Base-by-base conservation (phyloP, 2,797 vertebrate species). In the Poeciliopsis gracilis region DNA sequence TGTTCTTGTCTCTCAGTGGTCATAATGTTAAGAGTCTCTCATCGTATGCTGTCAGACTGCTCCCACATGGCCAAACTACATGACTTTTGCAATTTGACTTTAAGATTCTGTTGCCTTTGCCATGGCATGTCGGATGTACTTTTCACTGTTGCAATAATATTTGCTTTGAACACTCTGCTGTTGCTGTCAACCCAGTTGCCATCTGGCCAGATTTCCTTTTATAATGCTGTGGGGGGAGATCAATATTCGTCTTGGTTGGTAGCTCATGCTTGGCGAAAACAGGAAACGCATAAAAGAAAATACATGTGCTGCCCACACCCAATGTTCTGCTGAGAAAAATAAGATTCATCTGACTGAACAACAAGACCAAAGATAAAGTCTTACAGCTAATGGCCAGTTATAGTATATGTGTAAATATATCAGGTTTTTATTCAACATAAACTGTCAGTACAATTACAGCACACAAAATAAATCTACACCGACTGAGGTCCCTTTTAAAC, bases 201-300 rank as follows among this genome's bases (percentile, higher is more conserved):
- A 89, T 91, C 81, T 90, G 86, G 75, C 84, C 57, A 61, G 74
- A 82, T 84, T 80, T 84, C 75, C 82, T 83, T 82, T 84, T 82
- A 82, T 82, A 70, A 85, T 84, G 78, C 78, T 71, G 79, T 72
- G 78, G 70, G 70, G 75, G 18, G 12, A 46, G 10, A 88, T 89
- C 86, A 83, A 90, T 87, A 87, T 75, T 70, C 80, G 80, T 66
- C 72, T 87, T 73, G 77, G 86, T 78, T 89, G 84, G 85, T 71
- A 89, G 84, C 86, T 87, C 82, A 79, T 55, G 47, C 82, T 86
- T 73, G 77, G 77, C 57, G 13, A 82, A 72, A 80, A 81, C 55
- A 82, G 73, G 73, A 82, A 75, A 77, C 43, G 82, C 79, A 84
- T 86, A 59, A 73, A 83, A 86, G 73, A 82, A 83, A 86, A 86